Evolutionary conservation across 1,140 invertebrate species (phyloP).

Genomic region (Drosophila bocki): DNA sequence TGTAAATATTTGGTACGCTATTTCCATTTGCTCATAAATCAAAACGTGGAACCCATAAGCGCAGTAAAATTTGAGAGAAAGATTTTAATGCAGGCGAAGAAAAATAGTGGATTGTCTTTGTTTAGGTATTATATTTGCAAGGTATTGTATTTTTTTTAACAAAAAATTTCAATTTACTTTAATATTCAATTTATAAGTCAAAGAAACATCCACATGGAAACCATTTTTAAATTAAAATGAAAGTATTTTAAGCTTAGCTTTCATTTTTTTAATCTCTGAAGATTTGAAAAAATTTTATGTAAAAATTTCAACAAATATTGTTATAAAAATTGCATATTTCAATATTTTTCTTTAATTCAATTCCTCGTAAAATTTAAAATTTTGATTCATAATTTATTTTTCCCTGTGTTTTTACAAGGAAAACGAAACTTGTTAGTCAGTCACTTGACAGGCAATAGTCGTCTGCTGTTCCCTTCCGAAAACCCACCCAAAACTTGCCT

Average conservation of each 20-base stretch:
- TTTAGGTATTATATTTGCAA: no score
- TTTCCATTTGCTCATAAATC: slow-evolving; percentile 57
- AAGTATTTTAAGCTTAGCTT: no score
- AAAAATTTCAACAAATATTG: no score
- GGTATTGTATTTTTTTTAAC: no score
- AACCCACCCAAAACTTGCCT: background rate
- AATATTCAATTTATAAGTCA: no score
- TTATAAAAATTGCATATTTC: no score
- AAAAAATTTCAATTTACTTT: no score
- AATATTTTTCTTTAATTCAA: background rate
- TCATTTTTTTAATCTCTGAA: no score
- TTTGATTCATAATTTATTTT: background rate
- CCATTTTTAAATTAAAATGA: background rate
- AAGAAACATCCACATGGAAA: no score
- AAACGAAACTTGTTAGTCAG: slow-evolving; percentile 66
- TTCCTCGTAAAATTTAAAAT: background rate
- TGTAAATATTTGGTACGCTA: slow-evolving; percentile 45
- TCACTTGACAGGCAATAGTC: slow-evolving; percentile 58
- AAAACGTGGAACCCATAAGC: slow-evolving; percentile 34
- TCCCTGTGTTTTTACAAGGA: background rate
- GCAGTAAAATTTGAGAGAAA: slow-evolving; percentile 52
- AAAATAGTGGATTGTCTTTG: background rate
- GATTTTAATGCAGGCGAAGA: background rate
- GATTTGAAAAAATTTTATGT: no score
- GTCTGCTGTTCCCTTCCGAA: slow-evolving; percentile 18